A percentile compares a stretch with the other conserved stretches of the same genome.
Evolutionary conservation across 2,113 vertebrate species (phyloP).

Genomic region (Phylloscopus whistleri): DNA sequence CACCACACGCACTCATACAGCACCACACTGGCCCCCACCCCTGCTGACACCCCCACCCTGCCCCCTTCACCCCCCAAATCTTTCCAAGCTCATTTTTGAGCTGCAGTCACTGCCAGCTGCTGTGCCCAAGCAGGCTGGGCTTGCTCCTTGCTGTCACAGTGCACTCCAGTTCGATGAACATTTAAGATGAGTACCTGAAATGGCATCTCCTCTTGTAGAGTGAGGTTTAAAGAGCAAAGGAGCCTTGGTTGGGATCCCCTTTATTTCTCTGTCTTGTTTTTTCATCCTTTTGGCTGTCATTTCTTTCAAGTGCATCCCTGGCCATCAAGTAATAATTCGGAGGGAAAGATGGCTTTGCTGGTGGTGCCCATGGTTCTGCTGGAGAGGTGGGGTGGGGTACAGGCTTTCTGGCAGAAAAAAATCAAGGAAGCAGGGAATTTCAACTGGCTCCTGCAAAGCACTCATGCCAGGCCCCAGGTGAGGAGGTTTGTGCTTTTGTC

Average conservation of each 20-base stretch:
- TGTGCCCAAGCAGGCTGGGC: neutral
- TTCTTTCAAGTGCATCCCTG: neutral
- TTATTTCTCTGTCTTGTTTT: neutral
- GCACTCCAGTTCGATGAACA: rapidly evolving
- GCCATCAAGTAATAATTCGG: neutral
- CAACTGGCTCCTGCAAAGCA: neutral
- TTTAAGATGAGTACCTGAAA: neutral
- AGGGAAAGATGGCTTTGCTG: neutral
- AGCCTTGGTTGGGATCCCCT: neutral
- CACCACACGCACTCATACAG: rapidly evolving
- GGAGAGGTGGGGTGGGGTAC: neutral
- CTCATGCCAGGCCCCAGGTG: neutral
- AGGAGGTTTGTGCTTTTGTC: neutral
- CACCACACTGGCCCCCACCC: neutral
- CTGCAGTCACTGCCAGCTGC: neutral
- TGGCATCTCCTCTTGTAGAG: neutral
- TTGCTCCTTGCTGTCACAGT: rapidly evolving
- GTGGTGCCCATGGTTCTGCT: neutral
- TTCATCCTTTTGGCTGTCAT: neutral
- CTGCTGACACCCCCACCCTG: neutral
- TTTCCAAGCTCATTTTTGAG: neutral
- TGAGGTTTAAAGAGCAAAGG: neutral
- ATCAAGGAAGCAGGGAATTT: neutral
- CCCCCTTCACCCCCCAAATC: neutral
- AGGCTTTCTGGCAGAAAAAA: neutral